phyloP scores from a whole-genome alignment of 2,113 vertebrate species.

The Tauraco erythrolophus region DNA sequence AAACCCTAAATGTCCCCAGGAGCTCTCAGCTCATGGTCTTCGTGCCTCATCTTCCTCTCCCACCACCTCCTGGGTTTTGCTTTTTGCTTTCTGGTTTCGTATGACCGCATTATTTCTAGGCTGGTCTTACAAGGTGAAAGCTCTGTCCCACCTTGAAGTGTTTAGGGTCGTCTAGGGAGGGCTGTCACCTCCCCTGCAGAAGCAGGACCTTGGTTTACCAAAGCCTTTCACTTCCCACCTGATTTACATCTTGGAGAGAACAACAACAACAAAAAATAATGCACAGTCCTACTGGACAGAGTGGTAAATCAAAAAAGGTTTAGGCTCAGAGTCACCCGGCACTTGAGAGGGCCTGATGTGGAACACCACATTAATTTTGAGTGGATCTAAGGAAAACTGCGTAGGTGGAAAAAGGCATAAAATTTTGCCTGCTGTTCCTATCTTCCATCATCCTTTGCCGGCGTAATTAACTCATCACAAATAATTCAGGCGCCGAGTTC shows the following conservation, averaged over 20 bases:
- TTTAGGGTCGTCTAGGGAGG: neutral
- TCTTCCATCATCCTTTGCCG: neutral
- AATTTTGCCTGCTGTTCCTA: slow-evolving; percentile 19
- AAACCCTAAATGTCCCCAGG: neutral
- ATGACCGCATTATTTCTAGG: neutral
- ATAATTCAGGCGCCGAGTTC: neutral
- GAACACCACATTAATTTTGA: slow-evolving; percentile 33
- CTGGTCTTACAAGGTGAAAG: neutral
- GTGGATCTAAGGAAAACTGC: neutral
- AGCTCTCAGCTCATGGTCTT: neutral
- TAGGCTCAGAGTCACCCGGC: neutral
- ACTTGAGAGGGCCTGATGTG: neutral
- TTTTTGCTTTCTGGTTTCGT: neutral
- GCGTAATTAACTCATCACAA: slow-evolving; percentile 5
- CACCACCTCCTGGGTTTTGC: neutral
- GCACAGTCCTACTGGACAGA: neutral
- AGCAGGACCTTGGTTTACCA: neutral
- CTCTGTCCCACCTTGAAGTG: neutral
- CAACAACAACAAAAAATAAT: neutral
- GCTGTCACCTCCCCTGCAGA: neutral
- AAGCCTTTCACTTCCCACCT: neutral
- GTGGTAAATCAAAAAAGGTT: neutral
- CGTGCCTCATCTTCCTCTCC: neutral
- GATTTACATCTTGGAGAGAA: neutral
- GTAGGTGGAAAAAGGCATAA: slow-evolving; percentile 20